A percentile compares a stretch with the other conserved stretches of the same genome.
Conservation (phyloP, 2,888 invertebrate genomes). For the Leucophenga maculata region DNA sequence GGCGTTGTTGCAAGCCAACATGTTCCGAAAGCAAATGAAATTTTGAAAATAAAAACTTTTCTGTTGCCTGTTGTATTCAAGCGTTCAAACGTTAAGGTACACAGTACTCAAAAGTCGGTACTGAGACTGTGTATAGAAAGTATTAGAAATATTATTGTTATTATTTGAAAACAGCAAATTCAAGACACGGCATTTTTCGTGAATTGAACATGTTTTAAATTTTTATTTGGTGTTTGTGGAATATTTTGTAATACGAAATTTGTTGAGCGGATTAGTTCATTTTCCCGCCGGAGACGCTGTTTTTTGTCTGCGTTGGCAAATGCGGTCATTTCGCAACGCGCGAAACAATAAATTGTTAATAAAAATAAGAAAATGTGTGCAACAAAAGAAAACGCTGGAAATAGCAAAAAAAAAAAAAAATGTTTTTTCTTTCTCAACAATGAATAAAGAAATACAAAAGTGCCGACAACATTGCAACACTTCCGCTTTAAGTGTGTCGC, state of each 20-base stretch:
- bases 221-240: no score
- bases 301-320: no score
- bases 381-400: background rate
- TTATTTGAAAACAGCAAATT: background rate
- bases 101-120: background rate
- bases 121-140: background rate
- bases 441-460: background rate
- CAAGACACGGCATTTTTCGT: background rate
- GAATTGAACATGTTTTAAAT: no score
- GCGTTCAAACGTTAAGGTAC: slow-evolving; percentile 58
- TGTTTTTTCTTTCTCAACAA: background rate
- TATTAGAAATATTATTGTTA: background rate
- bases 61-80: slow-evolving; percentile 52
- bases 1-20: background rate
- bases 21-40: background rate
- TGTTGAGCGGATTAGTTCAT: background rate
- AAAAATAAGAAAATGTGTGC: background rate
- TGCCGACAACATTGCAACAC: background rate
- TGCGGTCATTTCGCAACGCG: background rate
- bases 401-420: background rate
- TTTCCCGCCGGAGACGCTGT: background rate
- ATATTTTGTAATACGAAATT: background rate
- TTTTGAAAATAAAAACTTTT: background rate
- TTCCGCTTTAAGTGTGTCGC: background rate
- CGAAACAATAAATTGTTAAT: slow-evolving; percentile 11